Percentiles rank a stretch among this genome's conserved stretches.
These are phyloP conservation scores for Rhynchopsitta pachyrhyncha DNA, from an alignment of 2,113 vertebrate species.

Conservation along the genomic window DNA sequence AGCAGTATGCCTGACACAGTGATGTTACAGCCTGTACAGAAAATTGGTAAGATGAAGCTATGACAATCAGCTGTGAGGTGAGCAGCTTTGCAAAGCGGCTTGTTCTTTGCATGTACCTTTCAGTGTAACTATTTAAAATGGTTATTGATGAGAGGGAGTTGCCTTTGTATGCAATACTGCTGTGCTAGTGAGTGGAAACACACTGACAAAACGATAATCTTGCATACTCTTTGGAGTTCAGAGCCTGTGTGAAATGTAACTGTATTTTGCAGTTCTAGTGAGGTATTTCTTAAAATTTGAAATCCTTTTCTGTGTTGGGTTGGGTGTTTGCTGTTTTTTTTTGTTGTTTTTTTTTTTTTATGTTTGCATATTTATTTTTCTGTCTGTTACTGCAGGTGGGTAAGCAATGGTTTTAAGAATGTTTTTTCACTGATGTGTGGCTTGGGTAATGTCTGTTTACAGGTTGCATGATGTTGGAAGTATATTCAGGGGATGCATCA, in stretches of 20 bases:
- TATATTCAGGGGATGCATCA: neutral
- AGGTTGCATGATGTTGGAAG: neutral
- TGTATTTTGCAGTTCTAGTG: neutral
- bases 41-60: neutral
- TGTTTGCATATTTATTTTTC: neutral
- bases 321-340: neutral
- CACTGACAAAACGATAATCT: neutral
- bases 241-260: neutral
- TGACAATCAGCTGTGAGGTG: neutral
- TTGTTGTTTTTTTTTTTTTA: too few relatives aligned
- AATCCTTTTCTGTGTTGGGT: neutral
- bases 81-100: neutral
- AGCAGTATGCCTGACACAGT: neutral
- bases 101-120: neutral
- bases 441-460: neutral
- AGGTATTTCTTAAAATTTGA: neutral
- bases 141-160: neutral
- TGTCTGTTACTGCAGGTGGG: neutral
- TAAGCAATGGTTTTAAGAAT: neutral
- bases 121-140: neutral
- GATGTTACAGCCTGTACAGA: neutral
- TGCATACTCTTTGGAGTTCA: neutral
- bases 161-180: neutral
- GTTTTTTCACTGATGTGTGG: neutral
- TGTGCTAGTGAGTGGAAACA: neutral